Evolutionary conservation across 2,113 vertebrate genomes (phyloP).

Genomic region (Sturnus vulgaris): DNA sequence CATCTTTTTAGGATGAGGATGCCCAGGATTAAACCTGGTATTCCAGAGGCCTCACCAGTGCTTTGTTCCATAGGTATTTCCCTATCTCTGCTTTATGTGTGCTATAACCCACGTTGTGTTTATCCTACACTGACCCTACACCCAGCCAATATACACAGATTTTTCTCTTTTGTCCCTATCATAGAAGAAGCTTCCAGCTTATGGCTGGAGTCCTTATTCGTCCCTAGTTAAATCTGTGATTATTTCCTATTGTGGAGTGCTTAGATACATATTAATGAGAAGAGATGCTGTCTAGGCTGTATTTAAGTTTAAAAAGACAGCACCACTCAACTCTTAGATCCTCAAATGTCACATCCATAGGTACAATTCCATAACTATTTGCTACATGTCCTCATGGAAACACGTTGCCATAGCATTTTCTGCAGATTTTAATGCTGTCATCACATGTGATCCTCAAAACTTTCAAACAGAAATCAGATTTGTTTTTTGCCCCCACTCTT

Average conservation of each 20-base stretch:
- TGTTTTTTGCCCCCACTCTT: background rate
- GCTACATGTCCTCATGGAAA: constrained; percentile 51
- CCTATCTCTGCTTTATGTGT: background rate
- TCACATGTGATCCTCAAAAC: constrained; percentile 4
- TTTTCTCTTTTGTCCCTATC: background rate
- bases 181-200: background rate
- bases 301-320: background rate
- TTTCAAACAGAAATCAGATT: background rate
- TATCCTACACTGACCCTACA: background rate
- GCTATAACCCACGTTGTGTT: background rate
- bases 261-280: constrained; percentile 36
- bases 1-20: background rate
- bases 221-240: constrained; percentile 8
- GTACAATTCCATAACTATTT: constrained; percentile 26
- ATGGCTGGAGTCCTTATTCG: background rate
- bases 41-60: background rate
- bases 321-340: background rate
- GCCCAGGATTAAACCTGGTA: background rate
- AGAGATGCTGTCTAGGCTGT: background rate
- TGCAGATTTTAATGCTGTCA: constrained; percentile 34
- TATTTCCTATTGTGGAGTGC: constrained; percentile 8
- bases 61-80: background rate
- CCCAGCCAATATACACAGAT: background rate
- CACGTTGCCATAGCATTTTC: constrained; percentile 67
- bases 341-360: constrained; percentile 32